Percentiles rank a stretch among this genome's conserved stretches.
Conservation (phyloP, 2,888 invertebrate species). For the Callinectes sapidus region DNA sequence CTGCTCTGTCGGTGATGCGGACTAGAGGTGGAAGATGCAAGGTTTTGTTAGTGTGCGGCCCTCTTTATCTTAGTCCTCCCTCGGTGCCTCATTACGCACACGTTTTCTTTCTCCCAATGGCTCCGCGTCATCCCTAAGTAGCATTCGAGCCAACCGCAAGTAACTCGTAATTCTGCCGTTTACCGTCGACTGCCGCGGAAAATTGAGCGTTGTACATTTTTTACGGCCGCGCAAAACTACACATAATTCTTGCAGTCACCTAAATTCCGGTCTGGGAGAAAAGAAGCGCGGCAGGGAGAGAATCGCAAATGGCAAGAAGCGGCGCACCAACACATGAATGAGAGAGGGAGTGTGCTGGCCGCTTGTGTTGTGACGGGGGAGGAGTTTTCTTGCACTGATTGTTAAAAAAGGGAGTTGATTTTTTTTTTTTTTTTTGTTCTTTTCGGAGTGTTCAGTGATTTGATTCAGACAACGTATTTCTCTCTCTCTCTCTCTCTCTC, state of each 20-base stretch:
- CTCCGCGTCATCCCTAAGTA: constrained; percentile 4
- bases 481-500: too few relatives aligned
- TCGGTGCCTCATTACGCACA: constrained; percentile 17
- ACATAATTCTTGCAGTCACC: constrained; percentile 15
- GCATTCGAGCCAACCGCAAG: constrained; percentile 15
- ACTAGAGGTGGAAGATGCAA: not conserved
- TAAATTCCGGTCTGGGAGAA: not conserved
- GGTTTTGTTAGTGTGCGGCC: not conserved
- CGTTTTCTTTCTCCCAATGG: constrained; percentile 13
- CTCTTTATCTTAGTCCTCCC: not conserved
- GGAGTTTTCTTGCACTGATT: not conserved
- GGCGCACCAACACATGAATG: not conserved
- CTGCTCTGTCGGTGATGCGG: constrained; percentile 18
- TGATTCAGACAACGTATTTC: not conserved
- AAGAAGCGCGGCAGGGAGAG: not conserved
- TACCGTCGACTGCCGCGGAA: not conserved
- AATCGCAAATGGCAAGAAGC: not conserved
- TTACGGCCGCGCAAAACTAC: not conserved
- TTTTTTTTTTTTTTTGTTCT: not conserved
- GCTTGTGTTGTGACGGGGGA: not conserved
- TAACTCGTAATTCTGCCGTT: constrained; percentile 27
- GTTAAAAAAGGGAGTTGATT: not conserved
- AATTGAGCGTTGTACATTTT: constrained; percentile 10
- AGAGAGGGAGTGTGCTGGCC: not conserved
- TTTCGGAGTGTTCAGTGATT: not conserved